Evolutionary conservation across 1,140 invertebrate species (phyloP), one percentile per base, ranked within the genome.

Genomic region (Bicyclus anynana): DNA sequence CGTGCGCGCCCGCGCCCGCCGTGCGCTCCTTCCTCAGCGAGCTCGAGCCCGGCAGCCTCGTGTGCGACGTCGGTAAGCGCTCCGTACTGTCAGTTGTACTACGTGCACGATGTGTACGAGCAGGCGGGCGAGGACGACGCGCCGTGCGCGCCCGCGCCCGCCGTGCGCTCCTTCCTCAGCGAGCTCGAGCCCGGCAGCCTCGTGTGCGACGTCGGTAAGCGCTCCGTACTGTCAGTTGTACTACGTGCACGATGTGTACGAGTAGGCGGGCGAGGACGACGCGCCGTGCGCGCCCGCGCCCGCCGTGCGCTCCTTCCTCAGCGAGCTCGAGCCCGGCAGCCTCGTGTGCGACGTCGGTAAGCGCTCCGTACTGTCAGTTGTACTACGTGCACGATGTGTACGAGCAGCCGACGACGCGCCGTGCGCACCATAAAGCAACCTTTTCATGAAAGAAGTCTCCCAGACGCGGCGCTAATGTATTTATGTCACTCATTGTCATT

Each of bases 371-470:
- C 9, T n/a, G n/a, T n/a, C n/a, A n/a, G n/a, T n/a, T n/a, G n/a
- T n/a, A n/a, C 51, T 98, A 98, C 87, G 97, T 98, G 14, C 96
- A 98, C 86, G 96, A 97, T 75, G 97, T 98, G 50, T 98, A 98
- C 90, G 94, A 97, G 76, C 94, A 96, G 84, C 83, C 84, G 5
- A 94, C 66, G 95, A 94, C 62, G 92, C 93, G 87, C 93, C 94
- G 17, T 92, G 90, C 52, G 92, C 93, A 60, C 92, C 93, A n/a
- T n/a, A n/a, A n/a, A n/a, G n/a, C n/a, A n/a, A n/a, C n/a, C n/a
- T n/a, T n/a, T n/a, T n/a, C n/a, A n/a, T n/a, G n/a, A n/a, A n/a
- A n/a, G n/a, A n/a, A n/a, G n/a, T n/a, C n/a, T n/a, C n/a, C n/a
- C n/a, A n/a, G n/a, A n/a, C n/a, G n/a, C n/a, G n/a, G n/a, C n/a